Base-by-base conservation (phyloP, 1,140 invertebrate species). In the Mercenaria mercenaria region DNA sequence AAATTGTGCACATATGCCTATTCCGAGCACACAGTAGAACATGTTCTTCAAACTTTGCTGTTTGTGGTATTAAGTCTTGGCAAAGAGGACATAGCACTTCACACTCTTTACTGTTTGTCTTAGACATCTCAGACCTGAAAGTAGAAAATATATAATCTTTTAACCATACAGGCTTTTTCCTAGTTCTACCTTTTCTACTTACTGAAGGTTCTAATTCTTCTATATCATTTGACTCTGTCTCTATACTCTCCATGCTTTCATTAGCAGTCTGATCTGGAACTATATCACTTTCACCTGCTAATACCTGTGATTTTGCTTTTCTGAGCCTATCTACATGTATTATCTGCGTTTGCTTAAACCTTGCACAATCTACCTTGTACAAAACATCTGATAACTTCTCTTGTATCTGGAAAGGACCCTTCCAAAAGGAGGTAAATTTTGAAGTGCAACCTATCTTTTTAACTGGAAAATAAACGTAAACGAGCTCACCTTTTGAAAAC, bases 371-470 rank as follows among this genome's bases (percentile, higher is more conserved):
- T 29, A 89, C 79, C 34, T 81, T 64, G 50, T 90, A 85, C 37
- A 61, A 61, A 32, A 72, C 41, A 29, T 84, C 72, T 15, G 26
- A 77, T 11, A 77, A 56, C 47, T 72, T 61, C n/a, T 69, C 56
- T 32, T 43, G 11, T 34, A 85, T 37, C 11, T 8, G n/a, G 56
- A 80, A 85, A 20, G 82, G 81, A 39, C 76, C 81, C 43, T 50
- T 39, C 89, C 61, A 90, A n/a, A 39, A 85, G 20, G 37, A 85
- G 13, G 81, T 80, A 32, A 90, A 59, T 34, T 90, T 90, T 11
- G 72, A 77, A 1, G 82, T 59, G 15, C 43, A 61, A 11, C 61
- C 81, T 1, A 69, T 6, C 37, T 85, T 64, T 32, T 15, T 37
- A 6, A 47, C 41, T 26, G 59, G 59, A 29, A 72, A 84, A 29